Evolutionary conservation across 2,888 invertebrate species (phyloP).

Genomic region (Cotesia congregata): DNA sequence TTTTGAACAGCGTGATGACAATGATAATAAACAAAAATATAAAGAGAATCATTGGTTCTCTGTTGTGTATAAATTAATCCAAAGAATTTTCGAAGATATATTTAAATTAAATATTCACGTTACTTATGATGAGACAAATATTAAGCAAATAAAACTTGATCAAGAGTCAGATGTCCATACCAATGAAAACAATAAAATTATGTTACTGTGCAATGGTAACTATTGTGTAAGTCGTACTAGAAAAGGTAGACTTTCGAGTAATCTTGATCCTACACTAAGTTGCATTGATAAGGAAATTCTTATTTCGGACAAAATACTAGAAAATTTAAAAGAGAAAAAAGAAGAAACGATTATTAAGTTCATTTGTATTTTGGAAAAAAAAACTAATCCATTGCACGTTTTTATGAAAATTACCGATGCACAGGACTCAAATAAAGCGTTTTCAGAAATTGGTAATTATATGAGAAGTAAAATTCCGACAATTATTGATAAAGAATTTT

Average conservation of each 20-base stretch:
- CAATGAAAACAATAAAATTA: conserved; percentile 55
- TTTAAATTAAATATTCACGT: conserved; percentile 60
- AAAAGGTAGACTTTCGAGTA: conserved; percentile 54
- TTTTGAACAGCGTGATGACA: conserved; percentile 45
- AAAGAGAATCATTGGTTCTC: conserved; percentile 59
- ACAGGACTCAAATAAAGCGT: conserved; percentile 57
- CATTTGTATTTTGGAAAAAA: conserved; percentile 57
- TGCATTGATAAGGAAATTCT: conserved; percentile 65
- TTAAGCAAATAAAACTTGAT: conserved; percentile 64
- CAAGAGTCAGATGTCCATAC: conserved; percentile 66
- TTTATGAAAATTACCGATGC: conserved; percentile 56
- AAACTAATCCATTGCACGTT: conserved; percentile 56
- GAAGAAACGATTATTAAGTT: conserved; percentile 60
- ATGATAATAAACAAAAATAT: conserved; percentile 50
- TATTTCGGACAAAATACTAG: conserved; percentile 62
- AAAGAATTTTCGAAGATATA: conserved; percentile 62
- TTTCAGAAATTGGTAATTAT: conserved; percentile 58
- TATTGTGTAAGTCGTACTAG: conserved; percentile 65
- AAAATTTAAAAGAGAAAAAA: conserved; percentile 45
- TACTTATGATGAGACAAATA: conserved; percentile 48
- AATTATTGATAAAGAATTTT: conserved; percentile 54
- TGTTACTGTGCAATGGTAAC: conserved; percentile 61
- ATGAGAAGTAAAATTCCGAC: conserved; percentile 57
- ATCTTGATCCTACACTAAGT: conserved; percentile 52
- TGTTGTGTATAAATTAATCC: conserved; percentile 58